A percentile compares a stretch with the other conserved stretches of the same genome.
Evolutionary conservation across 2,797 vertebrate genomes (phyloP).

Genomic region (Heliangelus exortis): DNA sequence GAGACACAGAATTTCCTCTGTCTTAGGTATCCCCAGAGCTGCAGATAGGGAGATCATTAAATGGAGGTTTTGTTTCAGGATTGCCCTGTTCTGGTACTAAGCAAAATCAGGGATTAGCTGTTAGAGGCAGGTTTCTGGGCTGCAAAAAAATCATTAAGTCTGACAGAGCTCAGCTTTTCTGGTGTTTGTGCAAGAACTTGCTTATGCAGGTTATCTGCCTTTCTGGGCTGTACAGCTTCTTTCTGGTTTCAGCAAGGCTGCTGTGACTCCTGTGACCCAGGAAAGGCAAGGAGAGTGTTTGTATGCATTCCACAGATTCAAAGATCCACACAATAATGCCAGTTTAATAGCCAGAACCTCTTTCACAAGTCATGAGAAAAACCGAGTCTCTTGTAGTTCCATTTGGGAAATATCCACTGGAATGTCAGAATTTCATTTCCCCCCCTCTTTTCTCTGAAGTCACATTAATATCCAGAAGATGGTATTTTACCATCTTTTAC

Average conservation of each 20-base stretch:
- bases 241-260: conserved; percentile 15
- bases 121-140: not conserved
- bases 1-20: not conserved
- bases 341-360: not conserved
- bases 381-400: conserved; percentile 17
- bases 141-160: not conserved
- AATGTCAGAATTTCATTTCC: not conserved
- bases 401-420: not conserved
- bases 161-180: not conserved
- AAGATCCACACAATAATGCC: not conserved
- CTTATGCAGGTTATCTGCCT: not conserved
- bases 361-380: conserved; percentile 22
- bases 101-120: not conserved
- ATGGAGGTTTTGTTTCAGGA: fast-evolving
- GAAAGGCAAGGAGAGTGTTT: conserved; percentile 3
- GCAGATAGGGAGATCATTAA: not conserved
- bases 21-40: not conserved
- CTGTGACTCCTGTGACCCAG: conserved; percentile 24
- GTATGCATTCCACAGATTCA: conserved; percentile 9
- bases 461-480: conserved; percentile 1
- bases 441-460: conserved; percentile 13
- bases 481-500: conserved; percentile 22
- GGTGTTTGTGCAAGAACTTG: not conserved
- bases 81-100: not conserved
- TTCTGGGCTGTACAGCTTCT: conserved; percentile 12